Evolutionary conservation across 2,797 vertebrate genomes (phyloP).

Genomic region (Enteromius afrohamiltoni): DNA sequence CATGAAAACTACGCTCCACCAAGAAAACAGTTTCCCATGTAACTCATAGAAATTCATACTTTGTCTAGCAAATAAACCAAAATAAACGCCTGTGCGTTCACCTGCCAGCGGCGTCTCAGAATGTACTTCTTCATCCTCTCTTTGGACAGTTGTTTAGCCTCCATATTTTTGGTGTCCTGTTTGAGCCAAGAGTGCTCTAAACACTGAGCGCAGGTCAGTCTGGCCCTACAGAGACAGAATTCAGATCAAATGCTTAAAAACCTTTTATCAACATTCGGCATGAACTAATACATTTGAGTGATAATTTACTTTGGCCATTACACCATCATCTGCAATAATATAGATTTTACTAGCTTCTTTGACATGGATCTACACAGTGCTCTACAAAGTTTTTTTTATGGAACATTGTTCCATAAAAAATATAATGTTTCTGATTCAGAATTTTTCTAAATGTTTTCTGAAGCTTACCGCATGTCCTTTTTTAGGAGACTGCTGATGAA

Average conservation of each 20-base stretch:
- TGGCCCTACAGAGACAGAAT: constrained; percentile 75
- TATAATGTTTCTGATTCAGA: neutral
- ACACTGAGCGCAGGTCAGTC: constrained; percentile 89
- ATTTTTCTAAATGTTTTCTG: neutral
- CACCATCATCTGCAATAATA: neutral
- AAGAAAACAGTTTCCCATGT: neutral
- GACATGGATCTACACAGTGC: neutral
- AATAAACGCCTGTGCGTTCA: constrained; percentile 66
- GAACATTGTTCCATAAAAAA: neutral
- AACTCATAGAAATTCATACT: neutral
- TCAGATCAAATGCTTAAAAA: neutral
- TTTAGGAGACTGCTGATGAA: constrained; percentile 95
- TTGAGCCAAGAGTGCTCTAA: constrained; percentile 94
- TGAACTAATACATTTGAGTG: neutral
- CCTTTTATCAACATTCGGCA: neutral
- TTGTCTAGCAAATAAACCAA: neutral
- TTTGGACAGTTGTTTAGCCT: constrained; percentile 96
- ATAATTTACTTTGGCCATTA: neutral
- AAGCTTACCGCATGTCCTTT: constrained; percentile 91
- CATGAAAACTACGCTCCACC: neutral
- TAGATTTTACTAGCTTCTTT: neutral
- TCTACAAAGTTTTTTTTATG: neutral
- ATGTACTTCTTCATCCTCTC: constrained; percentile 99
- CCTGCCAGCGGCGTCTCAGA: constrained; percentile 98
- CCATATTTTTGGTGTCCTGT: constrained; percentile 97